Base-by-base conservation (phyloP, 2,113 vertebrate species). In the Garra rufa region DNA sequence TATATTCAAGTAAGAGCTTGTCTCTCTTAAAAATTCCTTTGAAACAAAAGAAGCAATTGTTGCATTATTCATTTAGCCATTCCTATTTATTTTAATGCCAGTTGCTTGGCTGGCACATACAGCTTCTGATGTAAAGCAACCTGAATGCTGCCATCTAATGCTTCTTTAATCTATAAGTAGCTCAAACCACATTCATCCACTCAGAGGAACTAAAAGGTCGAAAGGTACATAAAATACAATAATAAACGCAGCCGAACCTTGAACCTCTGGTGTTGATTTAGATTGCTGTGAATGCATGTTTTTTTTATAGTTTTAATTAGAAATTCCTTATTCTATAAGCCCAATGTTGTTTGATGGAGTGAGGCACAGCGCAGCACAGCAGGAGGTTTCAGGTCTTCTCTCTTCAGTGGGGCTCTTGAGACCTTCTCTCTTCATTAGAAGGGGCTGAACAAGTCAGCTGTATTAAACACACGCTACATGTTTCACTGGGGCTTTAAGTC, bases 371-470 rank as follows among this genome's bases (percentile, higher is more conserved):
- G 5, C n/a, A 46, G 38, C 52, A 11, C 24, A 26, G 75, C 50
- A 55, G 61, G 74, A 38, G n/a, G 55, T 65, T 21, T 73, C 41
- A 59, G 57, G 30, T 71, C 76, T 67, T 55, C 14, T 81, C 41
- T 41, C 34, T 83, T 61, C 81, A n/a, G 59, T 17, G 11, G 1
- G n/a, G 19, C 77, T 71, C 50, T 55, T 70, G 82, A 84, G 77
- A 81, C 71, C 5, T 30, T 81, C 76, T 26, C 59, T 76, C 44
- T 84, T 87, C 80, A 82, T 87, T 82, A 82, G 71, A 17, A 67
- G 46, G 28, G 43, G 30, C 10, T 84, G 86, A 84, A 61, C 21
- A 77, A 34, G 82, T 50, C 48, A 26, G 82, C 85, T 63, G 57
- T 69, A 81, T 87, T 84, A 81, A 81, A 67, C 70, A 59, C 59